Evolutionary conservation across 2,113 vertebrate genomes (phyloP).

Genomic region (Ophiodon elongatus): DNA sequence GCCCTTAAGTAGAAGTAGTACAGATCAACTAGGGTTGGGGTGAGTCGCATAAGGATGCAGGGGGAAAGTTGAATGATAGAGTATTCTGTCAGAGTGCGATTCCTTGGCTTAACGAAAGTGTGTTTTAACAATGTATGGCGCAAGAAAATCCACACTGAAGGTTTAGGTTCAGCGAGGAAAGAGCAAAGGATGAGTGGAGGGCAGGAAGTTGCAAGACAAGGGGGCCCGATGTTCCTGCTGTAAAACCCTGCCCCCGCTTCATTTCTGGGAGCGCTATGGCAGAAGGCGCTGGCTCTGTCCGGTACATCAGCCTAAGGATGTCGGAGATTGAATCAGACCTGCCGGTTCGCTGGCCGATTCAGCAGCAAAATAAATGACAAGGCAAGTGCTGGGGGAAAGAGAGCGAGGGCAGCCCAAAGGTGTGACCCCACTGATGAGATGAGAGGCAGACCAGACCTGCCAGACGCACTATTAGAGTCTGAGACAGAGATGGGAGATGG

Average conservation of each 20-base stretch:
- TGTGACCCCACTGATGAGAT: constrained; percentile 80
- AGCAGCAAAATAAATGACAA: constrained; percentile 78
- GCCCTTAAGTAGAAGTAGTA: constrained; percentile 71
- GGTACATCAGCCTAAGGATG: constrained; percentile 66
- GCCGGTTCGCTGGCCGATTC: constrained; percentile 52
- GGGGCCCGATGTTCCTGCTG: constrained; percentile 45
- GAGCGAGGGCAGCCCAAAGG: constrained; percentile 69
- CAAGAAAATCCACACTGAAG: constrained; percentile 54
- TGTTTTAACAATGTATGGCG: constrained; percentile 71
- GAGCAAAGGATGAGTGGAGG: constrained; percentile 57
- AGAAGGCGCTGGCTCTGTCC: constrained; percentile 49
- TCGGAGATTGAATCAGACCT: constrained; percentile 76
- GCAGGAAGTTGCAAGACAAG: constrained; percentile 56
- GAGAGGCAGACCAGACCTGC: constrained; percentile 75
- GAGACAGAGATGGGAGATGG: constrained; percentile 65
- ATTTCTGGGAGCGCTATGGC: constrained; percentile 16
- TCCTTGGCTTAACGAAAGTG: constrained; percentile 57
- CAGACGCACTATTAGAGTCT: constrained; percentile 74
- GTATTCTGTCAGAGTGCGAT: constrained; percentile 71
- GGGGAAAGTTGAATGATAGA: constrained; percentile 61
- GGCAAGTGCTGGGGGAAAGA: constrained; percentile 54
- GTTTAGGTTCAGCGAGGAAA: constrained; percentile 50
- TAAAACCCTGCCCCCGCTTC: constrained; percentile 45
- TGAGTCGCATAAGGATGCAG: constrained; percentile 68
- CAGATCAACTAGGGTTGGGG: constrained; percentile 66